These are phyloP conservation scores for Cuculus canorus DNA, from an alignment of 2,797 vertebrate genomes.

Conservation along the genomic window DNA sequence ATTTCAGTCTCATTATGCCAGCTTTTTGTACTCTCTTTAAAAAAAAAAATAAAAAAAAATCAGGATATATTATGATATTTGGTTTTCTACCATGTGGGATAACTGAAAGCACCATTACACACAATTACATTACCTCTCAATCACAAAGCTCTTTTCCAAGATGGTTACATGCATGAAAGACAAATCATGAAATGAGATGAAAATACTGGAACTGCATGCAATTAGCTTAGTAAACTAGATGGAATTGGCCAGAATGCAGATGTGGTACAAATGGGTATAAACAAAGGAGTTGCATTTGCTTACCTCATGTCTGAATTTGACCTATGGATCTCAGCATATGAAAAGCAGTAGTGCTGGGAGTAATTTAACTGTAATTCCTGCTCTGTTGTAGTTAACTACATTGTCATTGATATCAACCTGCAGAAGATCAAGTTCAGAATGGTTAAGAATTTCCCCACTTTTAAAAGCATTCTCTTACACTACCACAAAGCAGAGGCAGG, in stretches of 20 bases:
- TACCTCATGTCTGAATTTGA: background rate
- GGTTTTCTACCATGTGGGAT: background rate
- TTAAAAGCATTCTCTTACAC: background rate
- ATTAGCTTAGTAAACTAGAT: background rate
- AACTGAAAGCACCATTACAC: slow-evolving; percentile 40
- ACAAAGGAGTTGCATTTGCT: background rate
- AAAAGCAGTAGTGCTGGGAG: background rate
- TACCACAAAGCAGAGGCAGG: background rate
- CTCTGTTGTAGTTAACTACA: background rate
- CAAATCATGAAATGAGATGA: background rate
- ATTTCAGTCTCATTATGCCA: slow-evolving; percentile 2
- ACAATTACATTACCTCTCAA: background rate
- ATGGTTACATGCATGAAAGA: background rate
- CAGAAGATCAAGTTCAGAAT: background rate
- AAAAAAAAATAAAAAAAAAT: background rate
- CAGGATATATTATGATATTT: background rate
- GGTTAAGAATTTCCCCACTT: background rate
- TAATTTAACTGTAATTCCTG: background rate
- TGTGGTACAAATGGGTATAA: background rate
- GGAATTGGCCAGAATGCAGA: slow-evolving; percentile 6
- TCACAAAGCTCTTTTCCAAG: slow-evolving; percentile 1
- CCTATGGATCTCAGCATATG: background rate
- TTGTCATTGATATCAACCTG: background rate
- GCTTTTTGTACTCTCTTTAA: background rate
- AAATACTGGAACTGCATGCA: slow-evolving; percentile 3